Base-by-base conservation (phyloP, 2,888 invertebrate species). In the Crocallis elinguaria region DNA sequence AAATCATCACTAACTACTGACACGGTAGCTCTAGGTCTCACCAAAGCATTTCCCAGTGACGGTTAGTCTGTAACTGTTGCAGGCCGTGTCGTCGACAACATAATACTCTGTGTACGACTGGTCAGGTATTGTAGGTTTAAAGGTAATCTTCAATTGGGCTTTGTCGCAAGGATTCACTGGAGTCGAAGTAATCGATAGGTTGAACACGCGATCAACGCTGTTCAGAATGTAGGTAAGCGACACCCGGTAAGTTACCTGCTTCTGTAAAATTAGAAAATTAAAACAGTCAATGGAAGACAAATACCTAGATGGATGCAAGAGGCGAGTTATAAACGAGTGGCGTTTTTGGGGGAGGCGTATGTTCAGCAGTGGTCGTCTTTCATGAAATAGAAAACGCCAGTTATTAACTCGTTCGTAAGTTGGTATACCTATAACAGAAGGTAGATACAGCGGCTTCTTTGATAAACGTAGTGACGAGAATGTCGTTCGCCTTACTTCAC, bases 31-130 rank as follows among this genome's bases (percentile, higher is more conserved):
- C 5, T 39, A 32, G 13, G 17, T 32, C 73, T 79, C 53, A 90
- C 91, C 91, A 59, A 75, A 84, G 53, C 86, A 85, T 66, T 72
- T 83, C 12, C 91, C 91, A 27, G 76, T 81, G 4, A 88, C 79
- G 5, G 84, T 88, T 29, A 91, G 49, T 42, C 79, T 80, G 36
- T 80, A 84, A 42, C 67, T 72, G 60, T 82, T 83, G 1, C 82
- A 82, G 25, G 62, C 70, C 0, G 81, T 81, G 51, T 90, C 87
- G 29, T 87, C 88, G 33, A 91, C 68, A 1, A 86, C 62, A 32
- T 77, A 91, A 67, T 91, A 89, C 32, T 92, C 89, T 0, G 89
- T 89, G 61, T 82, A 90, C 1, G 84, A 80, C 60, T 88, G 87
- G 0, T 79, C 82, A 0, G 83, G 69, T 9, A 83, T 71, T 37